Conservation (phyloP, 2,888 invertebrate species). For the Hyposoter didymator region DNA sequence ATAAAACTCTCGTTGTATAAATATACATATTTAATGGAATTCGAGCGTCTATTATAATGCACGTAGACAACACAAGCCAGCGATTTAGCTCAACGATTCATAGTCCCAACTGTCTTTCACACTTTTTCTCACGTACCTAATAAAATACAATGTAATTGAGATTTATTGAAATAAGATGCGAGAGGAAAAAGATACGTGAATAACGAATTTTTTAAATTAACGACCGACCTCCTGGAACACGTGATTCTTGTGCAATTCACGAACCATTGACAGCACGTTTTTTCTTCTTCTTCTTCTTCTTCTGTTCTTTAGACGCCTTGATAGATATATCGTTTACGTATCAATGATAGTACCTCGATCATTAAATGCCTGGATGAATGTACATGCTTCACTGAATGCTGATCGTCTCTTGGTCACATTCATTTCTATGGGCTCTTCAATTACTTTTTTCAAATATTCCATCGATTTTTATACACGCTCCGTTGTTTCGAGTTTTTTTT, state of each 20-base stretch:
- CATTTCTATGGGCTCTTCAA: constrained; percentile 4
- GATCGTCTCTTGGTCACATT: constrained; percentile 18
- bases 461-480: background rate
- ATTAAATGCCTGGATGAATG: constrained; percentile 43
- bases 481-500: background rate
- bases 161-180: background rate
- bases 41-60: constrained; percentile 11
- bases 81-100: constrained; percentile 5
- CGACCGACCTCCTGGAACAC: background rate
- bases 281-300: background rate
- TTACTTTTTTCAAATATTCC: background rate
- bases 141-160: constrained; percentile 47
- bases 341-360: constrained; percentile 47
- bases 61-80: background rate
- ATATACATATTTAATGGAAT: constrained; percentile 48
- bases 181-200: background rate
- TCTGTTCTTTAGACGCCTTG: background rate
- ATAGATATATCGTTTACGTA: constrained; percentile 17
- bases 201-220: background rate
- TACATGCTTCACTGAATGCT: constrained; percentile 43
- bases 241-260: constrained; percentile 32
- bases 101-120: background rate
- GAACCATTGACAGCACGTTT: constrained; percentile 27
- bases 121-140: constrained; percentile 58
- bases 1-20: constrained; percentile 37